Base-by-base conservation (phyloP, 2,888 invertebrate genomes). In the Drosophila maculinotata region DNA sequence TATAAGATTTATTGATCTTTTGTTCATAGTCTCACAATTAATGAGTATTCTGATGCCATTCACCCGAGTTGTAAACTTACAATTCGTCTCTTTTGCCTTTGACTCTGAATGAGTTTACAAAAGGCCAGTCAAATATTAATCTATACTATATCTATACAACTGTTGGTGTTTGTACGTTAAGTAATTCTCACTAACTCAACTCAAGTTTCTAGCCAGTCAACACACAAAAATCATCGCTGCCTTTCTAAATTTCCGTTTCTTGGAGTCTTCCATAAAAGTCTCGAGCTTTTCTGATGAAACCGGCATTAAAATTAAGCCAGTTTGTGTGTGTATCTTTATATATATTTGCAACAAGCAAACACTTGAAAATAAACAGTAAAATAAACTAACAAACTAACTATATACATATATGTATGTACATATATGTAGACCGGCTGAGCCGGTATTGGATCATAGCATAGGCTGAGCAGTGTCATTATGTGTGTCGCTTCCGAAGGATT, bases 221-320 rank as follows among this genome's bases (percentile, higher is more conserved):
- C 25, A 44, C 33, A 30, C 15, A n/a, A 28, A 48, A 62, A 35
- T n/a, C 45, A 60, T 35, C 15, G 28, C 28, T 51, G 70, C 72
- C 72, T 72, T 72, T 75, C 76, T 75, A 75, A 75, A 75, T 72
- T 59, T 75, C 58, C 58, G 71, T 67, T 72, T 60, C 63, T 51
- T 51, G 33, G 48, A 26, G 49, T 47, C 74, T 69, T 74, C 76
- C 70, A 73, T 54, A 70, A 72, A 72, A 67, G 60, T 72, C 73
- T 56, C 38, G 60, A 70, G 33, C 60, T 45, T 64, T 64, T 53
- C 59, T 72, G 31, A 41, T 38, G 63, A 71, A 71, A 71, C 71
- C 53, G 69, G 51, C 71, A 71, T 62, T 33, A 70, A n/a, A 48
- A 52, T 25, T n/a, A 36, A 31, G 38, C 38, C 30, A 39, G 33